Evolutionary conservation across 2,113 vertebrate genomes (phyloP).

Genomic region (Brachypteracias leptosomus): DNA sequence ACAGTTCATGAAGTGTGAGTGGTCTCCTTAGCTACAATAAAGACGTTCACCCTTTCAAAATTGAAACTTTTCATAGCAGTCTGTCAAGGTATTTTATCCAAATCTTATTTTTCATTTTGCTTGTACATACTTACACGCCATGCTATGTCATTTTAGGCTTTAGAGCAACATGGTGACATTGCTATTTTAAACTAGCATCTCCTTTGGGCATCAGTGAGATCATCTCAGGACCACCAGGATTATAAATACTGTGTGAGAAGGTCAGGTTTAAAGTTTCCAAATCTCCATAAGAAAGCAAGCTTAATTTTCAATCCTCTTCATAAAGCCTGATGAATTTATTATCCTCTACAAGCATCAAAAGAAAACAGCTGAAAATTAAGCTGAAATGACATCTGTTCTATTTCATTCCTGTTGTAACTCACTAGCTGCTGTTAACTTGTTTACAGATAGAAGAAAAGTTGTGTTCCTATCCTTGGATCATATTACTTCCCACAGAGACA

Average conservation of each 20-base stretch:
- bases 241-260: conserved; percentile 77
- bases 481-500: conserved; percentile 1
- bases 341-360: conserved; percentile 31
- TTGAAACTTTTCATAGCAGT: fast-evolving
- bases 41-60: not conserved
- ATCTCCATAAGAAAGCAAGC: conserved; percentile 65
- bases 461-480: not conserved
- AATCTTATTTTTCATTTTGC: not conserved
- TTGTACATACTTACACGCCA: not conserved
- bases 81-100: not conserved
- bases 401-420: not conserved
- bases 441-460: conserved; percentile 48
- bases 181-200: conserved; percentile 72
- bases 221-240: conserved; percentile 64
- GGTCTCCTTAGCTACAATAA: not conserved
- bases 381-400: conserved; percentile 3
- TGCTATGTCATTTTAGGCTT: not conserved
- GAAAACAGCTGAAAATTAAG: conserved; percentile 47
- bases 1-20: not conserved
- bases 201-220: conserved; percentile 48
- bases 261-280: conserved; percentile 76
- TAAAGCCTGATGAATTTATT: conserved; percentile 49
- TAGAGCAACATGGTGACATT: conserved; percentile 27
- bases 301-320: conserved; percentile 40
- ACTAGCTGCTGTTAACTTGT: conserved; percentile 21